Percentiles rank a stretch among this genome's conserved stretches.
phyloP scores from a whole-genome alignment of 2,888 invertebrate genomes.

The Periphyllus acericola region DNA sequence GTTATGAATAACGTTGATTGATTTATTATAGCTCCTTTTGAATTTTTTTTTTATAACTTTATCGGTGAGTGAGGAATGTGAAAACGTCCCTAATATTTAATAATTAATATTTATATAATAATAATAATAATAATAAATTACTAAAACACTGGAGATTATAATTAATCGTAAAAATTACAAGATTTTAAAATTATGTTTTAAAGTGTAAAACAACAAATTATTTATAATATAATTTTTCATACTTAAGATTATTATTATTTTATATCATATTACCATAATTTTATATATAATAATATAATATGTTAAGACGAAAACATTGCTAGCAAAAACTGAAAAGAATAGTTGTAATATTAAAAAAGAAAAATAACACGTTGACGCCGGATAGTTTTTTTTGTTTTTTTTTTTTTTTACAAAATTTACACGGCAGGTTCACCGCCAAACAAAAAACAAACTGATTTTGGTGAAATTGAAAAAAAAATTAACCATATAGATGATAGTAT shows the following conservation, averaged over 20 bases:
- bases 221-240: slow-evolving; percentile 61
- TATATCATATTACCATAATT: slow-evolving; percentile 58
- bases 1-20: slow-evolving; percentile 48
- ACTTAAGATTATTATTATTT: slow-evolving; percentile 60
- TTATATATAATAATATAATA: slow-evolving; percentile 59
- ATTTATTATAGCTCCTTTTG: slow-evolving; percentile 45
- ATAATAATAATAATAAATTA: slow-evolving; percentile 62
- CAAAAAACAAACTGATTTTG: slow-evolving; percentile 51
- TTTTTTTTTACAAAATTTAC: slow-evolving; percentile 61
- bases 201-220: slow-evolving; percentile 62
- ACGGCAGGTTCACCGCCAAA: slow-evolving; percentile 49
- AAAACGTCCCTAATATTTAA: slow-evolving; percentile 62
- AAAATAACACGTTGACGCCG: slow-evolving; percentile 33
- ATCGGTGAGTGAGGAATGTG: slow-evolving; percentile 60
- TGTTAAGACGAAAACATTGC: slow-evolving; percentile 57
- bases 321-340: slow-evolving; percentile 56
- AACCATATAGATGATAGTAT: slow-evolving; percentile 55
- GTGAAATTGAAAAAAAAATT: slow-evolving; percentile 56
- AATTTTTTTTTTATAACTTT: slow-evolving; percentile 29
- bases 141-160: slow-evolving; percentile 62
- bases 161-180: slow-evolving; percentile 62
- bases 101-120: slow-evolving; percentile 61
- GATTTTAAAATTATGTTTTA: slow-evolving; percentile 62
- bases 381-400: slow-evolving; percentile 52
- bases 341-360: slow-evolving; percentile 52